These are phyloP conservation scores for Panthera tigris DNA, from an alignment of 2,113 vertebrate species.

Conservation along the genomic window DNA sequence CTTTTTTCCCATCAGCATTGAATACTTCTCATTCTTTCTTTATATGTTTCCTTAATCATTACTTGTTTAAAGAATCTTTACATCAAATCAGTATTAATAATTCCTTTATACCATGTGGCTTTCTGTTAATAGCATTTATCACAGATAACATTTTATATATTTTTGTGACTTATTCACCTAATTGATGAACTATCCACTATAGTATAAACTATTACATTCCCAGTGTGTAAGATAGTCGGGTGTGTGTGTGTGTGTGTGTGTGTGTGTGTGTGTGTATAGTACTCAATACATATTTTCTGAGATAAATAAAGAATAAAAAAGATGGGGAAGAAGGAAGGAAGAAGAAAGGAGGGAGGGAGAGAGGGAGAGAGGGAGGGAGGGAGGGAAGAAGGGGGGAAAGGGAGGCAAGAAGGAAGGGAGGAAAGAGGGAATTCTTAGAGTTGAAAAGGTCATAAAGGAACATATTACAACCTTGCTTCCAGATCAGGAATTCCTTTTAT, in stretches of 20 bases:
- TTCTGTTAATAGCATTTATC: neutral
- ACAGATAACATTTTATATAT: neutral
- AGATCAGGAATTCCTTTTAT: neutral
- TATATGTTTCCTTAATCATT: neutral
- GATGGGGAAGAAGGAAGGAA: neutral
- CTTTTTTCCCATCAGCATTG: neutral
- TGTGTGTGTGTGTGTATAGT: too few species aligned
- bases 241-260: too few species aligned
- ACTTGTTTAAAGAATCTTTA: neutral
- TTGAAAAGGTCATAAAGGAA: neutral
- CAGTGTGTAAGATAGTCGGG: neutral
- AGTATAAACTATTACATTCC: neutral
- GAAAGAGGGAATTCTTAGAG: neutral
- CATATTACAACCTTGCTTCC: neutral
- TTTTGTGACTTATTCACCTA: neutral
- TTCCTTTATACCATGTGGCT: neutral
- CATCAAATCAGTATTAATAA: neutral
- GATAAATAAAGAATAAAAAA: neutral
- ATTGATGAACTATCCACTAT: neutral
- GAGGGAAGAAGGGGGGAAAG: neutral
- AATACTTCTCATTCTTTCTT: neutral
- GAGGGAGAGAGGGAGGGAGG: neutral
- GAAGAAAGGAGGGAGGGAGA: neutral
- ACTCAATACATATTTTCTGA: neutral
- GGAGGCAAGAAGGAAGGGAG: neutral